These are phyloP conservation scores for Cinclus cinclus DNA, from an alignment of 2,113 vertebrate species.

Conservation along the genomic window DNA sequence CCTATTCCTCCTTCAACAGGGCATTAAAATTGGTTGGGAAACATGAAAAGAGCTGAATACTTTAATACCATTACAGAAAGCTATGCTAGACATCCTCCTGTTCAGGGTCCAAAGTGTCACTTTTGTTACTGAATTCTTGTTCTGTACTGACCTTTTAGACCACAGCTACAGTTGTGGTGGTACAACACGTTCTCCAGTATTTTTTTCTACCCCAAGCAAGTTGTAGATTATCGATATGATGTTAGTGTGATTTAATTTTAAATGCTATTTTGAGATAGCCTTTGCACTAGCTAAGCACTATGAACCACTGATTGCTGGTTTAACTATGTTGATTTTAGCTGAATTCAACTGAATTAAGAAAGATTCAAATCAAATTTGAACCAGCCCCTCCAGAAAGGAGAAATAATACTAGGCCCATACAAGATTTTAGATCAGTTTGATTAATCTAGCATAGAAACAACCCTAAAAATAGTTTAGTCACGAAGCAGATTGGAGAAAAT, in stretches of 20 bases:
- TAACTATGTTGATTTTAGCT: not conserved
- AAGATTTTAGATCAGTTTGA: not conserved
- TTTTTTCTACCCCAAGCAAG: not conserved
- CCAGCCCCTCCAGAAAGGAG: not conserved
- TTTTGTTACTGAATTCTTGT: constrained; percentile 53
- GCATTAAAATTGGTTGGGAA: constrained; percentile 29
- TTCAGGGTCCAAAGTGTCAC: constrained; percentile 46
- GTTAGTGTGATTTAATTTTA: not conserved
- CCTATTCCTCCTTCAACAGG: not conserved
- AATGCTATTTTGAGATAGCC: not conserved
- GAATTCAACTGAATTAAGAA: not conserved
- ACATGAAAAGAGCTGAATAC: constrained; percentile 6
- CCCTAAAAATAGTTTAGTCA: not conserved
- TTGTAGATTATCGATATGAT: not conserved
- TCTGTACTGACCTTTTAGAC: constrained; percentile 43
- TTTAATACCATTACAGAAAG: constrained; percentile 36
- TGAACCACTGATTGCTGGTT: not conserved
- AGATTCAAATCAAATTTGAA: not conserved
- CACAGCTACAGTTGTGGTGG: not conserved
- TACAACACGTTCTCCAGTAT: not conserved
- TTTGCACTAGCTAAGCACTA: not conserved
- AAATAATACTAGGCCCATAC: not conserved
- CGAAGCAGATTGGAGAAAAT: not conserved
- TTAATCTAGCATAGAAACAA: not conserved
- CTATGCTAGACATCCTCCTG: not conserved